These are phyloP conservation scores for Galeopsomyia nigrocyanea DNA, from an alignment of 2,888 invertebrate species.

Conservation along the genomic window DNA sequence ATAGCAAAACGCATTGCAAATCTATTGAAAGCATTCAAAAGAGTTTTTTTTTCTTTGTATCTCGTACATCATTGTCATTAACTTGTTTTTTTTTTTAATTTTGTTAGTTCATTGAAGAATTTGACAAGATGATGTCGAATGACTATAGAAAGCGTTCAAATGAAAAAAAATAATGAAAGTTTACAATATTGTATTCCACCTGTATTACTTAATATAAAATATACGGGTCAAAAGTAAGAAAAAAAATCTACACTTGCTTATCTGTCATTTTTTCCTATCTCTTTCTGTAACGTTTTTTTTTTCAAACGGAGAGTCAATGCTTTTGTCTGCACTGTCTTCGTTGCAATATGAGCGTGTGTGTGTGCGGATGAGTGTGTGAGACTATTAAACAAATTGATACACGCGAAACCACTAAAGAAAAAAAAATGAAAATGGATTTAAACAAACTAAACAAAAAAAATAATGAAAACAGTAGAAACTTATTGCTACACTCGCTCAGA, in stretches of 20 bases:
- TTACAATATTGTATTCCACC: slow-evolving; percentile 33
- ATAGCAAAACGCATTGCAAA: slow-evolving; percentile 54
- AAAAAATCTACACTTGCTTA: slow-evolving; percentile 1
- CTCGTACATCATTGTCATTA: neutral
- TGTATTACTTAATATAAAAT: slow-evolving; percentile 41
- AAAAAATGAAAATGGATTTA: slow-evolving; percentile 2
- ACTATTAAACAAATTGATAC: slow-evolving; percentile 34
- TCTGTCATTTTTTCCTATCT: slow-evolving; percentile 1
- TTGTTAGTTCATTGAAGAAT: neutral
- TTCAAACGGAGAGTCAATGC: slow-evolving; percentile 53
- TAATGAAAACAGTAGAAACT: slow-evolving; percentile 37
- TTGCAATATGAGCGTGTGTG: slow-evolving; percentile 36
- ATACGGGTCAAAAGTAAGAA: slow-evolving; percentile 23
- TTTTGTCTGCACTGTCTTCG: slow-evolving; percentile 60
- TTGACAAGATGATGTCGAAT: neutral
- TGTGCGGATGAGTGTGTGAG: slow-evolving; percentile 13
- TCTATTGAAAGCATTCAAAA: slow-evolving; percentile 46
- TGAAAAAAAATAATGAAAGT: slow-evolving; percentile 19
- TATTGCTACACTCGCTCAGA: slow-evolving; percentile 48
- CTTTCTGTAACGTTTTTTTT: slow-evolving; percentile 1
- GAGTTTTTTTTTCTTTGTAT: slow-evolving; percentile 23
- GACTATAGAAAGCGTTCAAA: slow-evolving; percentile 15
- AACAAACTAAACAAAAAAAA: slow-evolving; percentile 26
- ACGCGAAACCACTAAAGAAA: slow-evolving; percentile 5
- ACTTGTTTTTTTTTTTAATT: slow-evolving; percentile 3